A percentile compares a stretch with the other conserved stretches of the same genome.
Evolutionary conservation across 2,888 invertebrate species (phyloP).

Genomic region (Limenitis camilla): DNA sequence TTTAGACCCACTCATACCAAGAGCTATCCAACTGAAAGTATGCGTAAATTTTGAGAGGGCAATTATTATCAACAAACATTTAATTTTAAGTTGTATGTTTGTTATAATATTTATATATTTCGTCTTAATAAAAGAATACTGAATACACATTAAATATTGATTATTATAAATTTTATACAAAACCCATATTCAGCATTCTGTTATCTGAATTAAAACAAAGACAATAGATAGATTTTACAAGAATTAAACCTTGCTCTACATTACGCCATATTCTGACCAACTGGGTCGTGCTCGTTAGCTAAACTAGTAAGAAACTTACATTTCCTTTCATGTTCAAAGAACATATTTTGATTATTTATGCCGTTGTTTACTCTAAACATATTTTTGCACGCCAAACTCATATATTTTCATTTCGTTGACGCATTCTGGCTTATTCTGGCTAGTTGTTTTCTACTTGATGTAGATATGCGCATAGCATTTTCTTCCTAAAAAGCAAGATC

Average conservation of each 20-base stretch:
- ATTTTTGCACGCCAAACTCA: too few relatives aligned
- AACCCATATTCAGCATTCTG: neutral
- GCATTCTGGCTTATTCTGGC: too few relatives aligned
- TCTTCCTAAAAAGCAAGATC: too few relatives aligned
- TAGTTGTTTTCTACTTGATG: too few relatives aligned
- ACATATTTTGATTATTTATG: neutral
- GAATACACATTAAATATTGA: neutral
- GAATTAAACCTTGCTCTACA: constrained; percentile 23
- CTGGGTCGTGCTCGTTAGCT: constrained; percentile 22
- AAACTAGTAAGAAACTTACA: constrained; percentile 17
- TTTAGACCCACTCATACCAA: constrained; percentile 30
- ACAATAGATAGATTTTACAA: constrained; percentile 22
- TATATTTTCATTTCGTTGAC: too few relatives aligned
- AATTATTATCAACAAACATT: too few relatives aligned
- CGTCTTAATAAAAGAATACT: neutral
- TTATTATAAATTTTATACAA: too few relatives aligned
- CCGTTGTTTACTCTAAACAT: too few relatives aligned
- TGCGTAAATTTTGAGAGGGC: constrained; percentile 8
- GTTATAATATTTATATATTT: too few relatives aligned
- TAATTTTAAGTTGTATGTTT: too few relatives aligned
- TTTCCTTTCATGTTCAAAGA: constrained; percentile 12
- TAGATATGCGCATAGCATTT: too few relatives aligned
- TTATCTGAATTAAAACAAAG: constrained; percentile 7
- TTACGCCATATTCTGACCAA: constrained; percentile 21
- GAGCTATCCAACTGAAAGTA: constrained; percentile 18